A percentile compares a stretch with the other conserved stretches of the same genome.
phyloP scores from a whole-genome alignment of 2,113 vertebrate species.

The Tragulus kanchil region DNA sequence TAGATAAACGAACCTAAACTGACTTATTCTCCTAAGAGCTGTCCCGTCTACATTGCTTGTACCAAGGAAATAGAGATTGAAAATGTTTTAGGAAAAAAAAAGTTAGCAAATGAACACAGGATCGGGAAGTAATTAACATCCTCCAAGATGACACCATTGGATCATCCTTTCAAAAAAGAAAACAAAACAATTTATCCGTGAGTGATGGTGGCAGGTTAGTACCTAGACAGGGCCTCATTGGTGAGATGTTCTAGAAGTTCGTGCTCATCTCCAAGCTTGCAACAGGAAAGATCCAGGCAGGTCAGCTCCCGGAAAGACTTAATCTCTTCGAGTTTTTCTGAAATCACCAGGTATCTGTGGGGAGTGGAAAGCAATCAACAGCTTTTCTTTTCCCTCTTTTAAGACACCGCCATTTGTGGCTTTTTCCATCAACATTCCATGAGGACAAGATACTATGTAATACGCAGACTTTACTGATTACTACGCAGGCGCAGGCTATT shows the following conservation, averaged over 20 bases:
- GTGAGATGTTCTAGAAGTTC: slow-evolving; percentile 95
- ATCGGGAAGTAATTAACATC: neutral
- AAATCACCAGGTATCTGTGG: slow-evolving; percentile 93
- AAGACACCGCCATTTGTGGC: neutral
- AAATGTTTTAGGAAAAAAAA: slow-evolving; percentile 50
- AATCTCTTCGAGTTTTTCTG: slow-evolving; percentile 95
- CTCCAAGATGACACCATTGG: slow-evolving; percentile 1
- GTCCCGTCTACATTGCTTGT: neutral
- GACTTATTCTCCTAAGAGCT: slow-evolving; percentile 28
- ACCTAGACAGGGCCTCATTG: slow-evolving; percentile 93
- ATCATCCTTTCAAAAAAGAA: neutral
- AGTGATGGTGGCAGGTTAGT: slow-evolving; percentile 35
- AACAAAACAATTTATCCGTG: slow-evolving; percentile 35
- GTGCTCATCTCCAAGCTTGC: slow-evolving; percentile 96
- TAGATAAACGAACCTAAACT: slow-evolving; percentile 29
- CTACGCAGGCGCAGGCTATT: neutral
- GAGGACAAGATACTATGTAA: neutral
- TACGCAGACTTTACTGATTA: neutral
- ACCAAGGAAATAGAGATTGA: slow-evolving; percentile 9
- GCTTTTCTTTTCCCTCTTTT: slow-evolving; percentile 34
- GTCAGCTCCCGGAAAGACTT: slow-evolving; percentile 94
- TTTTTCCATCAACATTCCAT: slow-evolving; percentile 3
- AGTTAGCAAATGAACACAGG: slow-evolving; percentile 16
- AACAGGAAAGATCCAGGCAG: slow-evolving; percentile 95
- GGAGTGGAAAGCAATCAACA: slow-evolving; percentile 31